phyloP scores from a whole-genome alignment of 2,113 vertebrate genomes.

The Phylloscopus trochiloides region DNA sequence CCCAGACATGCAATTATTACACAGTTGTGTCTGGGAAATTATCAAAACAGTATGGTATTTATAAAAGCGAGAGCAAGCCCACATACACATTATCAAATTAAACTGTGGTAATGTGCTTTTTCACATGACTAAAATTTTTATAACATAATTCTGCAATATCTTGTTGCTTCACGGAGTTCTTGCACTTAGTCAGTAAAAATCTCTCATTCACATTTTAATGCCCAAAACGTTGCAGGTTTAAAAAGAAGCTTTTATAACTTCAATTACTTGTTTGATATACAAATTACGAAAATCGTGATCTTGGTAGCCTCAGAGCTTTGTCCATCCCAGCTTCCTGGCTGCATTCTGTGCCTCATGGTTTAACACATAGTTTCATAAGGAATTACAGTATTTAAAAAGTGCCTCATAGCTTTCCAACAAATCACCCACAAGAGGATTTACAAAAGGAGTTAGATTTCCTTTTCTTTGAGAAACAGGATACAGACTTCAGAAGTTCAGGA shows the following conservation, averaged over 20 bases:
- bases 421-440: not conserved
- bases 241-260: not conserved
- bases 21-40: constrained; percentile 49
- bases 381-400: not conserved
- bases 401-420: not conserved
- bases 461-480: not conserved
- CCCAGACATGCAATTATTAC: constrained; percentile 64
- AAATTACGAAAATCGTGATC: not conserved
- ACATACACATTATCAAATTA: constrained; percentile 63
- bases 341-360: not conserved
- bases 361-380: not conserved
- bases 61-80: constrained; percentile 49
- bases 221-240: not conserved
- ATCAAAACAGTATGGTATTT: constrained; percentile 61
- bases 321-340: not conserved
- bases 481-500: not conserved
- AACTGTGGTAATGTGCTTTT: constrained; percentile 24
- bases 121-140: constrained; percentile 17
- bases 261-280: not conserved
- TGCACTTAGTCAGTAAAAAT: not conserved
- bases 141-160: not conserved
- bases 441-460: not conserved
- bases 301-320: not conserved
- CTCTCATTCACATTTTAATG: not conserved
- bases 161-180: not conserved